A percentile compares a stretch with the other conserved stretches of the same genome.
phyloP scores from a whole-genome alignment of 1,140 invertebrate genomes.

The Drosophila equinoxialis region DNA sequence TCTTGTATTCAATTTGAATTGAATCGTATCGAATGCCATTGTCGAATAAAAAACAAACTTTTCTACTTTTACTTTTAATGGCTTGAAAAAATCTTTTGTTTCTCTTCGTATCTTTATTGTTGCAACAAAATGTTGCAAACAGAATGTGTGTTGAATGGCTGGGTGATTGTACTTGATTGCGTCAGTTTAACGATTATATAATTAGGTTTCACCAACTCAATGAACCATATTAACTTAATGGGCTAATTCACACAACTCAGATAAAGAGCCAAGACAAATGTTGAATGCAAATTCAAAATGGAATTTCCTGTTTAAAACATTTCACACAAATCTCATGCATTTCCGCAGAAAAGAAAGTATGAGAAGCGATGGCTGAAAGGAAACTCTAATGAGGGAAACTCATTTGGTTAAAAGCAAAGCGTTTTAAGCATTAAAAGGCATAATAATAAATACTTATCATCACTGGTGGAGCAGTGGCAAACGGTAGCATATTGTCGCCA shows the following conservation, averaged over 20 bases:
- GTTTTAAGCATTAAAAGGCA: slow-evolving; percentile 72
- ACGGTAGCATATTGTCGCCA: slow-evolving; percentile 56
- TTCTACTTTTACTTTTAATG: neutral
- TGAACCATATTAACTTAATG: slow-evolving; percentile 5
- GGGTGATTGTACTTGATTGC: neutral
- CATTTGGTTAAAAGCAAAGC: slow-evolving; percentile 78
- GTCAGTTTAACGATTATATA: neutral
- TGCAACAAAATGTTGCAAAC: slow-evolving; percentile 5
- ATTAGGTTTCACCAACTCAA: neutral
- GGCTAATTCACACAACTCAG: neutral
- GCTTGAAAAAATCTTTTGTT: neutral
- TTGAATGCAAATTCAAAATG: slow-evolving; percentile 23
- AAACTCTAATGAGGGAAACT: slow-evolving; percentile 74
- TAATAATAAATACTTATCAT: slow-evolving; percentile 81
- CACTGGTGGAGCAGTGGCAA: slow-evolving; percentile 38
- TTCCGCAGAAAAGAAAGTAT: neutral
- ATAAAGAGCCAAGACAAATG: neutral
- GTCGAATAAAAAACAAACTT: too few relatives aligned
- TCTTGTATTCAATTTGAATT: slow-evolving; percentile 1
- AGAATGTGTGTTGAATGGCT: neutral
- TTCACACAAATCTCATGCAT: slow-evolving; percentile 5
- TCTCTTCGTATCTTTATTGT: neutral
- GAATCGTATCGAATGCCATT: too few relatives aligned
- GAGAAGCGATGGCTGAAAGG: slow-evolving; percentile 32
- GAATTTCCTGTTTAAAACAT: slow-evolving; percentile 11